These are phyloP conservation scores for Junco hyemalis DNA, from an alignment of 2,113 vertebrate genomes.

Conservation along the genomic window DNA sequence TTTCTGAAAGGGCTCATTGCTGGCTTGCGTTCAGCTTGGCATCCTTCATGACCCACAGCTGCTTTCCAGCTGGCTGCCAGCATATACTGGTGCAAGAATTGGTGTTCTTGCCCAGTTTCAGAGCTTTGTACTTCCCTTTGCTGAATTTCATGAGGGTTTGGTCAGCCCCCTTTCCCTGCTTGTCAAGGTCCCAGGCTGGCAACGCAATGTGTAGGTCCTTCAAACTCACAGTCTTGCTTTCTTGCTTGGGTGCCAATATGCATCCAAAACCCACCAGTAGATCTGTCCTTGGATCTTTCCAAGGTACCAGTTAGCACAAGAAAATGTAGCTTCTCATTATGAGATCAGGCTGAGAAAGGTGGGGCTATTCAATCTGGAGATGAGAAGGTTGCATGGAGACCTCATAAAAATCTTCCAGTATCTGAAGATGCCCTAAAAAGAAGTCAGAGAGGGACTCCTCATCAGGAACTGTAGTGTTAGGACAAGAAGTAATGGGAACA, in stretches of 20 bases:
- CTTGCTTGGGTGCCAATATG: background rate
- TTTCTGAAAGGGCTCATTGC: background rate
- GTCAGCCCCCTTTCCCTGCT: background rate
- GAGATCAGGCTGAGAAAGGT: background rate
- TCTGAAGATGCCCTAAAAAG: background rate
- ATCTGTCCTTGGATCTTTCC: background rate
- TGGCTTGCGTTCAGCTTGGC: background rate
- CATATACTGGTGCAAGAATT: background rate
- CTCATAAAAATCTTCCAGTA: background rate
- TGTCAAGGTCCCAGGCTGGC: background rate
- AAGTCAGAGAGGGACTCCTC: background rate
- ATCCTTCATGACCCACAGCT: background rate
- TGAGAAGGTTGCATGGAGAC: background rate
- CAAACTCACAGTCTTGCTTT: background rate
- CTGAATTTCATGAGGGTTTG: background rate
- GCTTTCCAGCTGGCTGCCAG: background rate
- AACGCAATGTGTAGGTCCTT: rapidly evolving
- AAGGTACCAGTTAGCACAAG: background rate
- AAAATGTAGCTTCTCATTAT: background rate
- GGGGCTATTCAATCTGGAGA: background rate
- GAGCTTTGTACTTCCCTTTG: background rate
- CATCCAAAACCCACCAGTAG: background rate
- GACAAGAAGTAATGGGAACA: background rate
- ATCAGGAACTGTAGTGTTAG: background rate
- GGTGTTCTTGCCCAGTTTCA: background rate